Conservation (phyloP, 2,797 vertebrate genomes). For the Nyctalus aviator region DNA sequence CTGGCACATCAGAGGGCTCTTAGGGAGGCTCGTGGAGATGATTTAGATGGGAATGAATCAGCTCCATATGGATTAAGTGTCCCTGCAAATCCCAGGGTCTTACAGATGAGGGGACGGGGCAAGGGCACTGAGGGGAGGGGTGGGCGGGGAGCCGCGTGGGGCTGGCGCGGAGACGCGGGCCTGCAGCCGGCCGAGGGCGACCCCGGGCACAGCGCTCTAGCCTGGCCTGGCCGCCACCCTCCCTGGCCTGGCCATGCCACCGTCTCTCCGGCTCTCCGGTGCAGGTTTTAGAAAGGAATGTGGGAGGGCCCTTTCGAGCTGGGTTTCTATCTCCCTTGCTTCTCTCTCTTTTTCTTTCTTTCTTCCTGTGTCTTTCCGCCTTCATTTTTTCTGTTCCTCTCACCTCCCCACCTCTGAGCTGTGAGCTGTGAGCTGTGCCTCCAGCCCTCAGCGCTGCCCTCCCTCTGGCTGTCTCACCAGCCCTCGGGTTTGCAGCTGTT, state of each 20-base stretch:
- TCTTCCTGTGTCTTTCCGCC: background rate
- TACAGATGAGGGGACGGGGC: constrained; percentile 78
- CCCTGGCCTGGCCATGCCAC: no score
- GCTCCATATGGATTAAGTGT: constrained; percentile 84
- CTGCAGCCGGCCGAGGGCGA: background rate
- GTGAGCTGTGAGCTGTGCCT: background rate
- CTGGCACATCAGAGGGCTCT: constrained; percentile 82
- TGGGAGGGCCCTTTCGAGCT: background rate
- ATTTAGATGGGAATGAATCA: constrained; percentile 85
- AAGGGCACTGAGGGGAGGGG: constrained; percentile 69
- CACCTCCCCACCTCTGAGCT: background rate
- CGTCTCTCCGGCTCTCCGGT: background rate
- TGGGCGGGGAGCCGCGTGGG: background rate
- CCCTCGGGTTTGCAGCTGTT: background rate
- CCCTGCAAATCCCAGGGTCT: constrained; percentile 78
- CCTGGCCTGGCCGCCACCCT: accelerated
- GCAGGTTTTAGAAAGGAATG: background rate
- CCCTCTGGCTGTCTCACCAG: background rate
- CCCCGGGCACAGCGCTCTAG: accelerated
- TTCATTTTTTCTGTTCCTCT: background rate
- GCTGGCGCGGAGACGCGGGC: background rate
- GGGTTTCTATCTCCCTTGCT: background rate
- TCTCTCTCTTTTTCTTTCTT: background rate
- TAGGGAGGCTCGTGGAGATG: constrained; percentile 80
- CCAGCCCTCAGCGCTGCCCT: background rate